phyloP scores from a whole-genome alignment of 2,888 invertebrate species.

The Dryadula phaetusa region DNA sequence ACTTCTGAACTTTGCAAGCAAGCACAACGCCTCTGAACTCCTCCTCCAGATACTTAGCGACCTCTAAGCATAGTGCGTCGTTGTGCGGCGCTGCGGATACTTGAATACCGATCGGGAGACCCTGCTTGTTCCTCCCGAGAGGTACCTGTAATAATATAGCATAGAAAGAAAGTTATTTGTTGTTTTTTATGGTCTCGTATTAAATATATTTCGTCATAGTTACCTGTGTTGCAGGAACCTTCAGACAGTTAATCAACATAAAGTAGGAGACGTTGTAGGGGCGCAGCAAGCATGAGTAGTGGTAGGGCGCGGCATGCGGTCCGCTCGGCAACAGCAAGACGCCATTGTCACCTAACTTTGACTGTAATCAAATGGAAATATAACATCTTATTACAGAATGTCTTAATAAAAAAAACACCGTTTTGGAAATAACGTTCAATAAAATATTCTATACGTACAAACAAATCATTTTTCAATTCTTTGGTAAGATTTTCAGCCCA shows the following conservation, averaged over 20 bases:
- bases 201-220: neutral
- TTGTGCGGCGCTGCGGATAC: slow-evolving; percentile 89
- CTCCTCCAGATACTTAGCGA: slow-evolving; percentile 90
- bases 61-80: slow-evolving; percentile 90
- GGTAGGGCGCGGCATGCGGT: slow-evolving; percentile 92
- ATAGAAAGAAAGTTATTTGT: no score
- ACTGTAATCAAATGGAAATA: slow-evolving; percentile 68
- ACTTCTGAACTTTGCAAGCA: slow-evolving; percentile 71
- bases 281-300: slow-evolving; percentile 90
- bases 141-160: slow-evolving; percentile 85
- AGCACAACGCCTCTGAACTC: slow-evolving; percentile 90
- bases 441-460: slow-evolving; percentile 76
- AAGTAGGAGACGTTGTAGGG: slow-evolving; percentile 95
- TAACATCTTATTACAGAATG: neutral
- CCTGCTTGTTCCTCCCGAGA: slow-evolving; percentile 88
- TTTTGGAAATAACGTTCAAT: no score
- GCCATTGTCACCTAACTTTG: slow-evolving; percentile 91
- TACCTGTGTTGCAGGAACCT: slow-evolving; percentile 92
- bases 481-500: slow-evolving; percentile 87
- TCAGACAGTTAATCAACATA: slow-evolving; percentile 92
- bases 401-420: no score
- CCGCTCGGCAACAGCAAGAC: slow-evolving; percentile 93
- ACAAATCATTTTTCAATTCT: slow-evolving; percentile 85
- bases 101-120: slow-evolving; percentile 92
- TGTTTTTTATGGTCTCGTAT: no score